Base-by-base conservation (phyloP, 2,113 vertebrate genomes). In the Zosterops lateralis region DNA sequence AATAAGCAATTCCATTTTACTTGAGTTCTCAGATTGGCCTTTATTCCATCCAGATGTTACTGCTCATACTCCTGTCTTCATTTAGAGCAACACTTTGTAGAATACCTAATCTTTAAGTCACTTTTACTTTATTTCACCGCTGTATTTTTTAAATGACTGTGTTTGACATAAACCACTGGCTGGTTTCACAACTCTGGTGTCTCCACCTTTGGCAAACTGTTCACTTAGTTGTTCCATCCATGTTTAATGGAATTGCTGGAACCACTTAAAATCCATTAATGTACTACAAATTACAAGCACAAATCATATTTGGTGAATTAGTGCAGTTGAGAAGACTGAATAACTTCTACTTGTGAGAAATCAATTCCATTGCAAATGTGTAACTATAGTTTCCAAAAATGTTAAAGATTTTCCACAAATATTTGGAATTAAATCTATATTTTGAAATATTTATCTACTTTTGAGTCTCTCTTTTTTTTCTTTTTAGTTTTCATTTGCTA, bases 241-340 rank as follows among this genome's bases (percentile, higher is more conserved):
- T 10, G 68, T 91, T 90, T 96, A 96, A 97, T 97, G 92, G 95
- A 95, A 85, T 73, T 72, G 82, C 91, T 97, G 97, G 96, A 97
- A 96, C 67, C 71, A 86, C 89, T 97, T 96, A 87, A 92, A 67
- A 85, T 93, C 87, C 94, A 91, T 94, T 96, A 95, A 95, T 81
- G 92, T 29, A 34, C 60, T 79, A 95, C 86, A 94, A 92, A 90
- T 87, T 94, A 88, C 58, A 92, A 72, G 54, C 8, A 60, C 74
- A 89, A 86, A 72, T 89, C 70, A 28, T 57, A 57, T 61, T 71
- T 26, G 22, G 56, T 47, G 70, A 84, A 76, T 53, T 64, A 90
- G 38, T 17, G 34, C 57, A 83, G 47, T 65, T 72, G 50, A 58
- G 36, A 51, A 85, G 82, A 53, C 66, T 22, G 38, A 91, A 76